Conservation (phyloP, 2,113 vertebrate genomes). For the Leucopsar rothschildi region DNA sequence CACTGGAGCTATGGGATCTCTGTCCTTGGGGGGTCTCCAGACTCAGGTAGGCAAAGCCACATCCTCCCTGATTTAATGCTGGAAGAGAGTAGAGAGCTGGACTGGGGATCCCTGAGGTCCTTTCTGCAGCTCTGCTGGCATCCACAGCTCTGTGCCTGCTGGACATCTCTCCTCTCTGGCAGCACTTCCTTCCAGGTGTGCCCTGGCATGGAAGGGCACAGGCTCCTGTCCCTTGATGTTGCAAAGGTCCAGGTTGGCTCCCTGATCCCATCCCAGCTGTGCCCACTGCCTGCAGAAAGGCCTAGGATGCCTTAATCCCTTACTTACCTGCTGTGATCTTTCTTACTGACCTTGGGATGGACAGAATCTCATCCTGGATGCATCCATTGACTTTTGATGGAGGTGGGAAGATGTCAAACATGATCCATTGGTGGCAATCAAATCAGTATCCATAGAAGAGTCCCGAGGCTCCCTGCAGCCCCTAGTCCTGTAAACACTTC, state of each 20-base stretch:
- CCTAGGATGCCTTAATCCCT: neutral
- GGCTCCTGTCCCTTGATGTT: neutral
- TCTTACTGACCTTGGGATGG: neutral
- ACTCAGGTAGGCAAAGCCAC: neutral
- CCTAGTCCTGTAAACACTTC: neutral
- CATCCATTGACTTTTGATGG: neutral
- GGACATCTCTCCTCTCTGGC: neutral
- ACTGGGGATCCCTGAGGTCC: neutral
- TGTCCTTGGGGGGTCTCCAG: neutral
- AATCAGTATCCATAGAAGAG: rapidly evolving
- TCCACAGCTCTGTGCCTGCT: neutral
- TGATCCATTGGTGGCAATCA: neutral
- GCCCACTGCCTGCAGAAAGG: neutral
- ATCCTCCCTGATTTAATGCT: neutral
- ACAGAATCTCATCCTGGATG: neutral
- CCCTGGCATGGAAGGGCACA: rapidly evolving
- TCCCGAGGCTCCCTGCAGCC: neutral
- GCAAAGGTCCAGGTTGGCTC: neutral
- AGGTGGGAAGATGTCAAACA: neutral
- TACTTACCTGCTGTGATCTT: neutral
- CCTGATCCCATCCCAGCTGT: neutral
- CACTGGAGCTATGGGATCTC: rapidly evolving
- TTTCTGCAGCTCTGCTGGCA: neutral
- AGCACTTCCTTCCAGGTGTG: neutral
- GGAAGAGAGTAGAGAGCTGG: neutral